Evolutionary conservation across 2,888 invertebrate genomes (phyloP), one percentile per base, ranked within the genome.

Genomic region (Drosophila niveifrons): DNA sequence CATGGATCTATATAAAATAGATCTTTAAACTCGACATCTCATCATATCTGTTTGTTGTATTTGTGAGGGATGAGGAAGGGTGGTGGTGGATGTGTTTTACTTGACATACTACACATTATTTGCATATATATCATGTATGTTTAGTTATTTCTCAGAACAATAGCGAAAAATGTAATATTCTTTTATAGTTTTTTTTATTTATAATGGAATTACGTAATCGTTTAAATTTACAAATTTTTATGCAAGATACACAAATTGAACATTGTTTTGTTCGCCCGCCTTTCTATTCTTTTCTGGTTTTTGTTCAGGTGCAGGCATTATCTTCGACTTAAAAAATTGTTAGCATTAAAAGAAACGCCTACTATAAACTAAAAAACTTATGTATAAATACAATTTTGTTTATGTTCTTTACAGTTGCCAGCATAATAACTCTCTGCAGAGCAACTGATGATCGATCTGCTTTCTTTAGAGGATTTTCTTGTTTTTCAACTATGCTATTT

Each of bases 341-440:
- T 55, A 66, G 55, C 63, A 75, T 75, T 81, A 75, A 88, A 75
- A 63, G 75, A 86, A 82, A 85, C 88, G 72, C 67, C 72, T 83
- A 82, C 86, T 62, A 74, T 87, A 82, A 85, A 88, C 82, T 88
- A 88, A 88, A 86, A 78, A 58, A 83, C 86, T 85, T 80, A 88
- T 66, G 70, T 71, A 80, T 88, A 88, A 88, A 88, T 83, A 86
- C 80, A 88, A 46, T 52, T 70, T 74, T 64, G 47, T 69, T 66
- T 59, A 29, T 57, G 31, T 31, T 47, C 41, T 47, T 50, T 43
- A 36, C 61, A 59, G 43, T 52, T 15, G 61, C 39, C 13, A 41
- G 39, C 39, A 17, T 9, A 34, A 29, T 36, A 36, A 36, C n/a
- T 36, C 43, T 17, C 43, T 17, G 47, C 50, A 55, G 18, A 36